Conservation (phyloP, 2,113 vertebrate species). For the Nycticebus coucang region DNA sequence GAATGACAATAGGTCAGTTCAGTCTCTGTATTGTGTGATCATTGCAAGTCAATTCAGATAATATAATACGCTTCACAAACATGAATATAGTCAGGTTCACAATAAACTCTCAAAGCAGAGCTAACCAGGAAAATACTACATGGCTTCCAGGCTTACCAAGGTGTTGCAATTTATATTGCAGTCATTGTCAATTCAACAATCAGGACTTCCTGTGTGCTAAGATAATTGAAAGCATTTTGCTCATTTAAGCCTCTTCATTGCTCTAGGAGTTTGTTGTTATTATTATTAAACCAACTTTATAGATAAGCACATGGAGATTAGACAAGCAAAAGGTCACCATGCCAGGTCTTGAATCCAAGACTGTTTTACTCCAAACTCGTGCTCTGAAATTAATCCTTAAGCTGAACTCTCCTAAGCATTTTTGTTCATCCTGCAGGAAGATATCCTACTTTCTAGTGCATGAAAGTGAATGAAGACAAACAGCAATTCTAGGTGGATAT, state of each 20-base stretch:
- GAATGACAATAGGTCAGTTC: neutral
- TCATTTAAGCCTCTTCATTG: neutral
- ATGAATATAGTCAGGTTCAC: neutral
- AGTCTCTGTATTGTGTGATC: neutral
- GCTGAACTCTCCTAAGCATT: neutral
- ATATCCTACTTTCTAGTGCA: too few relatives aligned
- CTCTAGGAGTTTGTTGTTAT: neutral
- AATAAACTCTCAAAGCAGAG: neutral
- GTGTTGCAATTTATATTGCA: neutral
- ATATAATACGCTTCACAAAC: neutral
- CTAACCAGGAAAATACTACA: neutral
- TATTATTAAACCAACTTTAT: neutral
- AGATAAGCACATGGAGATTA: neutral
- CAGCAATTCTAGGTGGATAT: neutral
- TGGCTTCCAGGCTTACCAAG: neutral
- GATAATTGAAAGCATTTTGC: neutral
- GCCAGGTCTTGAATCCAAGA: neutral
- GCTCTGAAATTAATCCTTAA: neutral
- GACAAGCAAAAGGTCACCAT: neutral
- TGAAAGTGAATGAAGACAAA: neutral
- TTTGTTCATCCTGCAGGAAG: neutral
- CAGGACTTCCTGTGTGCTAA: neutral
- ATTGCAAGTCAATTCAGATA: neutral
- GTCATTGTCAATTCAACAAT: neutral
- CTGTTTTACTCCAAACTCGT: neutral